phyloP scores from a whole-genome alignment of 2,113 vertebrate genomes.

The Tenrec ecaudatus region DNA sequence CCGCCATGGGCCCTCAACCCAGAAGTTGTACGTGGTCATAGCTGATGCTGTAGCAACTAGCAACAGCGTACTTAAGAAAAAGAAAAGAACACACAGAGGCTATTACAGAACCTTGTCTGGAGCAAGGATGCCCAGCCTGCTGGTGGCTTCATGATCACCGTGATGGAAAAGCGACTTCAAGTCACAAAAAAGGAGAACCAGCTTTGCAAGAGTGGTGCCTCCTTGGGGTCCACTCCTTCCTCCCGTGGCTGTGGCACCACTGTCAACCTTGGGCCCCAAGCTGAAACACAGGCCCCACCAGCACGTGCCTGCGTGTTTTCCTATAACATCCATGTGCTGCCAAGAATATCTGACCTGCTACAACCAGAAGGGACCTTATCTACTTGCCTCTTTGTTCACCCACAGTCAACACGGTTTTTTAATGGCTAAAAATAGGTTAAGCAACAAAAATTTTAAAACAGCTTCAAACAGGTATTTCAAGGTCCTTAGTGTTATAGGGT shows the following conservation, averaged over 20 bases:
- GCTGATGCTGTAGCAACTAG: neutral
- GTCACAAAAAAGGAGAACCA: neutral
- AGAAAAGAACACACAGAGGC: rapidly evolving
- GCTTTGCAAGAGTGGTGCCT: neutral
- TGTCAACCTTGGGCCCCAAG: rapidly evolving
- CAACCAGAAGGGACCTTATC: neutral
- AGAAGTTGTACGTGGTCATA: no score
- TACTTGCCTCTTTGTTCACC: neutral
- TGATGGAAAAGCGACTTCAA: neutral
- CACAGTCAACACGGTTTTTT: neutral
- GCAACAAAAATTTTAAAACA: conserved; percentile 18
- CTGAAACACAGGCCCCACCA: neutral
- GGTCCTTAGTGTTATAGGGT: no score
- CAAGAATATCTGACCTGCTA: neutral
- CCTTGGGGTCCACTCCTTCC: rapidly evolving
- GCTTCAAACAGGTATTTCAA: neutral
- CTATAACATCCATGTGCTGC: neutral
- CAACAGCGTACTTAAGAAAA: neutral
- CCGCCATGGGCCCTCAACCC: no score
- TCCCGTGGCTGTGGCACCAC: neutral
- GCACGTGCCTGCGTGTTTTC: no score
- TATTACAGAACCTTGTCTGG: rapidly evolving
- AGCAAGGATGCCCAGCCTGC: neutral
- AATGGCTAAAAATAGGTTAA: neutral
- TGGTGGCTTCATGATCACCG: no score